Evolutionary conservation across 2,113 vertebrate genomes (phyloP), one percentile per base, ranked within the genome.

Genomic region (Phalacrocorax brasilianus): DNA sequence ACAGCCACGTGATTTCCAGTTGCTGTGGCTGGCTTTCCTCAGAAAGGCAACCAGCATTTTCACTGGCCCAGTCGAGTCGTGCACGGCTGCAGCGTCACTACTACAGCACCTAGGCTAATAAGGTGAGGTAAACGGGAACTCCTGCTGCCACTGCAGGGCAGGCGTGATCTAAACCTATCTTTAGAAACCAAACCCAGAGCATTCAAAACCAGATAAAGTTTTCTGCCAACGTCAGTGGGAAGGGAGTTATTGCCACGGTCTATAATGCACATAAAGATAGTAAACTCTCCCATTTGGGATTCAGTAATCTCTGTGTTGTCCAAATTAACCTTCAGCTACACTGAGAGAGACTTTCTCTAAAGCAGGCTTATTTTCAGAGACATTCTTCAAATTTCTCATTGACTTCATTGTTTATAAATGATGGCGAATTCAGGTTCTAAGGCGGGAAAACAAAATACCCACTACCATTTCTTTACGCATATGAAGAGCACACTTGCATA

Each of bases 311-410:
- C 45, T 47, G 5, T 30, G 66, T 26, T n/a, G 13, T 52, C 67
- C 62, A 88, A 85, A 90, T 82, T 58, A 90, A 72, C 44, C n/a
- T 89, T 87, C 89, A 85, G 81, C 32, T 9, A 91, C 44, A 85
- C 30, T 11, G 33, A 61, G 16, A 79, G 44, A 83, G 33, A 86
- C 88, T 95, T 90, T 73, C 35, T 62, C 16, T 65, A 79, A 77
- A 77, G 50, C 15, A 88, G 26, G 15, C 9, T 91, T 81, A 55
- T 74, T 91, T 89, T 77, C 55, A 74, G 50, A 84, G 59, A 80
- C 26, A 50, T 63, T 71, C 47, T 84, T 96, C 47, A 88, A 62
- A 74, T 76, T 83, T 92, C 53, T 85, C 59, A 6, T 92, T 84
- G 55, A 78, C 47, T 87, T 84, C 28, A 73, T 47, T 77, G 8